Percentiles rank a stretch among this genome's conserved stretches.
Evolutionary conservation across 2,113 vertebrate genomes (phyloP).

Genomic region (Phainopepla nitens): DNA sequence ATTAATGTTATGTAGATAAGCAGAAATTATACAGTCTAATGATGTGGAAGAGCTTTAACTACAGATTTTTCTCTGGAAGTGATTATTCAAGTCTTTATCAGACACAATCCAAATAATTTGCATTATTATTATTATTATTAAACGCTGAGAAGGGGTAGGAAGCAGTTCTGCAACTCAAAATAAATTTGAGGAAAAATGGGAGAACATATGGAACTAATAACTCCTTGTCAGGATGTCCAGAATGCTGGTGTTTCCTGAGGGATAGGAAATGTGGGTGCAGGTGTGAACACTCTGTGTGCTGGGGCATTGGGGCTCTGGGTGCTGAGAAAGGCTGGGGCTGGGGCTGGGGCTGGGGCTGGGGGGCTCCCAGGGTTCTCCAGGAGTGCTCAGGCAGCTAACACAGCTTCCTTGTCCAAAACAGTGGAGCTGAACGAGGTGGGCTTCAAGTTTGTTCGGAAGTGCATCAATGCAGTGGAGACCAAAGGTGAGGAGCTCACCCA

Average conservation of each 20-base stretch:
- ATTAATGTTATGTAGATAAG: not conserved
- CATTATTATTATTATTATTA: not conserved
- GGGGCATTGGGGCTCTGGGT: fast-evolving
- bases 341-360: too few relatives aligned
- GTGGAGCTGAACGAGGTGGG: slow-evolving; percentile 96
- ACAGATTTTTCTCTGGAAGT: not conserved
- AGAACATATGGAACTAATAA: not conserved
- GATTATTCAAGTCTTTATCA: not conserved
- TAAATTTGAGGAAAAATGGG: not conserved
- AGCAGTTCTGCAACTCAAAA: not conserved
- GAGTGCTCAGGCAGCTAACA: not conserved
- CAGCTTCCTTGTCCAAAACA: slow-evolving; percentile 51
- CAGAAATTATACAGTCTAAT: not conserved
- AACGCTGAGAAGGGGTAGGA: not conserved
- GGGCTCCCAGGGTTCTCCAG: not conserved
- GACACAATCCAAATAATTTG: not conserved
- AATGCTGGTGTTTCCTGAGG: not conserved
- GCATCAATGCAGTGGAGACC: slow-evolving; percentile 90
- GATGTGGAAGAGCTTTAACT: not conserved
- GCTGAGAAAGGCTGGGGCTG: fast-evolving
- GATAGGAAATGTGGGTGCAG: fast-evolving
- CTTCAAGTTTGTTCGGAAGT: slow-evolving; percentile 93
- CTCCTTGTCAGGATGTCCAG: not conserved
- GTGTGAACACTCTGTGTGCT: not conserved
- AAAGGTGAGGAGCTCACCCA: slow-evolving; percentile 73